These are phyloP conservation scores for Hypomesus transpacificus DNA, from an alignment of 2,113 vertebrate species.

Conservation along the genomic window DNA sequence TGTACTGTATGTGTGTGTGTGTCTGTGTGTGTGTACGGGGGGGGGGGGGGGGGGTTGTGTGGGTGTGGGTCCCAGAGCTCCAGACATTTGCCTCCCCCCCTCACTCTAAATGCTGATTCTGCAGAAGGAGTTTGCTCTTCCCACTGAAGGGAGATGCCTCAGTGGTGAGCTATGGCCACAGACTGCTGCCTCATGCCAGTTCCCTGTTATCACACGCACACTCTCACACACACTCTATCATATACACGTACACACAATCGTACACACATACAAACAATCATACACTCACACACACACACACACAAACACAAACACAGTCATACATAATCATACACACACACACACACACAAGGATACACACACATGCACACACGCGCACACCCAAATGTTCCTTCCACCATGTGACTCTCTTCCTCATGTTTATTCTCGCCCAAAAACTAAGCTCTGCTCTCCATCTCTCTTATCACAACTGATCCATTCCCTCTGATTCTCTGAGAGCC, in stretches of 20 bases:
- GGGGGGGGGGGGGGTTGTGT: no score
- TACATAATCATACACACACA: not conserved
- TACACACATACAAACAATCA: not conserved
- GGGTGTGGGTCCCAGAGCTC: not conserved
- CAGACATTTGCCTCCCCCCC: not conserved
- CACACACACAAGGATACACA: conserved; percentile 1
- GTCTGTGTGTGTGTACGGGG: conserved; percentile 20
- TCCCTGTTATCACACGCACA: not conserved
- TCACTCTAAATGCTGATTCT: conserved; percentile 38
- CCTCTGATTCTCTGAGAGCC: not conserved
- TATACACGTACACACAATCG: not conserved
- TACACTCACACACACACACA: conserved; percentile 3
- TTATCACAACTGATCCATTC: no score
- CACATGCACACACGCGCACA: not conserved
- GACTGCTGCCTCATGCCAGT: conserved; percentile 13
- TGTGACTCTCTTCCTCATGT: not conserved
- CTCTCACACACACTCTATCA: conserved; percentile 11
- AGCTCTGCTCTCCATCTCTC: no score
- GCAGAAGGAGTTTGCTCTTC: conserved; percentile 40
- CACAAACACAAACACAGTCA: not conserved
- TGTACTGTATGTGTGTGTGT: conserved; percentile 13
- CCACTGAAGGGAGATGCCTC: conserved; percentile 34
- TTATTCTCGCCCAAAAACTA: no score
- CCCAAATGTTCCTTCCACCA: not conserved
- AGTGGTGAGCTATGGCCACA: conserved; percentile 41